These are phyloP conservation scores for Chaenodraco wilsoni DNA, from an alignment of 2,797 vertebrate genomes.

Conservation along the genomic window DNA sequence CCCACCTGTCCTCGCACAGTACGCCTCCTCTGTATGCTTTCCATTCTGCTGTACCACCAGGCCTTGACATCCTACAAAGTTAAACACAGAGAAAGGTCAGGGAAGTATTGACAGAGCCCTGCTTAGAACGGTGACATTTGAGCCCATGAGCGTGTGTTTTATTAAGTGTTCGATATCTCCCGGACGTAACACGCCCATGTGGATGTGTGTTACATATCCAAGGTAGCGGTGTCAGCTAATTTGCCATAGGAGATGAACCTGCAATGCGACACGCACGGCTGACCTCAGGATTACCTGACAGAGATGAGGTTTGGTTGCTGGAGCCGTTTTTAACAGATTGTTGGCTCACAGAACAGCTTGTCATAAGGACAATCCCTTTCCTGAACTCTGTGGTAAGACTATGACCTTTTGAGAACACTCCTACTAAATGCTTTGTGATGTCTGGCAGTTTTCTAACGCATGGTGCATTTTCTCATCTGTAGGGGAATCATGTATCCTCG, in stretches of 20 bases:
- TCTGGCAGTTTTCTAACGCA: slow-evolving; percentile 15
- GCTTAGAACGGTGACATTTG: slow-evolving; percentile 84
- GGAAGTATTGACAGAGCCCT: slow-evolving; percentile 75
- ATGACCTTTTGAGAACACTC: slow-evolving; percentile 54
- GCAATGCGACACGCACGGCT: slow-evolving; percentile 38
- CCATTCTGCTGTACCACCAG: slow-evolving; percentile 60
- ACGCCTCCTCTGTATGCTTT: slow-evolving; percentile 58
- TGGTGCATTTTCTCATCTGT: neutral
- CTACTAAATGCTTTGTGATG: slow-evolving; percentile 50
- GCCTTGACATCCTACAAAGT: slow-evolving; percentile 74
- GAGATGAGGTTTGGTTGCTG: slow-evolving; percentile 24
- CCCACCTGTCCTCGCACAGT: slow-evolving; percentile 33
- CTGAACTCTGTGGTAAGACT: slow-evolving; percentile 16
- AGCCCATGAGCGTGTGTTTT: slow-evolving; percentile 74
- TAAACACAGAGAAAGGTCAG: slow-evolving; percentile 84
- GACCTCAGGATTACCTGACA: slow-evolving; percentile 49
- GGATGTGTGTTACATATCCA: slow-evolving; percentile 43
- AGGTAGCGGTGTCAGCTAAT: slow-evolving; percentile 49
- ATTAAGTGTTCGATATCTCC: slow-evolving; percentile 80
- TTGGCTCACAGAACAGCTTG: slow-evolving; percentile 16
- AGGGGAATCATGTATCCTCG: neutral
- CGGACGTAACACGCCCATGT: slow-evolving; percentile 40
- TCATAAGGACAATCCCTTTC: slow-evolving; percentile 8
- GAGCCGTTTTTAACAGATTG: slow-evolving; percentile 33
- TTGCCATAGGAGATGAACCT: slow-evolving; percentile 45